Conservation (phyloP, 1,140 invertebrate genomes). For the Carposina sasakii region DNA sequence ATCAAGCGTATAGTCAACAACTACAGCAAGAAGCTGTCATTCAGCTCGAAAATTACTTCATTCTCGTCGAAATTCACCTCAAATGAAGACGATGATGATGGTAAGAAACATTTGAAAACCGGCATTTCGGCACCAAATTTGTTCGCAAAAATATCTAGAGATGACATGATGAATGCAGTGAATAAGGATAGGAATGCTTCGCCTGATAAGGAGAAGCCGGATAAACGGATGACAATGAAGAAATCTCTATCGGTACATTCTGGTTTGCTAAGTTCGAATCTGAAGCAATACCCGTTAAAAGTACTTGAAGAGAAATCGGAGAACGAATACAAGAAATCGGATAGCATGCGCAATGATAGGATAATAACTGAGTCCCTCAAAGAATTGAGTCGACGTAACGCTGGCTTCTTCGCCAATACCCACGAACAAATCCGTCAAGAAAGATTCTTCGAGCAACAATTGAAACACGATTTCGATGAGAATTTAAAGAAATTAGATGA, state of each 20-base stretch:
- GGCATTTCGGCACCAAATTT: constrained; percentile 61
- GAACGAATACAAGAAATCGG: constrained; percentile 16
- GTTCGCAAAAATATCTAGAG: constrained; percentile 52
- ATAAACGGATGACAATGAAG: constrained; percentile 64
- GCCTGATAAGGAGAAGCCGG: constrained; percentile 39
- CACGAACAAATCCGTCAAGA: constrained; percentile 78
- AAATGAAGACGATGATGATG: constrained; percentile 46
- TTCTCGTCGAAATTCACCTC: constrained; percentile 51
- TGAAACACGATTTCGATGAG: constrained; percentile 68
- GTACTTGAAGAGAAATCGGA: constrained; percentile 50
- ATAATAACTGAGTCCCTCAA: constrained; percentile 66
- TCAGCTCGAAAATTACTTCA: constrained; percentile 53
- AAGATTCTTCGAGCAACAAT: constrained; percentile 57
- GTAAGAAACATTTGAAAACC: constrained; percentile 50
- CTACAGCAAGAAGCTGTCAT: constrained; percentile 57
- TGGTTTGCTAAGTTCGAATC: constrained; percentile 45
- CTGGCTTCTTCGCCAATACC: constrained; percentile 77
- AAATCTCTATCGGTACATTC: constrained; percentile 68
- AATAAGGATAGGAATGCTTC: constrained; percentile 29
- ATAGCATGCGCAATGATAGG: constrained; percentile 35
- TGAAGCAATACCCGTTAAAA: constrained; percentile 45
- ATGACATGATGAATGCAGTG: constrained; percentile 41
- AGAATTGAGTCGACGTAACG: constrained; percentile 35
- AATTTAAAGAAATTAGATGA: constrained; percentile 57
- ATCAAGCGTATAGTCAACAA: constrained; percentile 59